Conservation (phyloP, 1,140 invertebrate genomes). For the Orchesella cincta region DNA sequence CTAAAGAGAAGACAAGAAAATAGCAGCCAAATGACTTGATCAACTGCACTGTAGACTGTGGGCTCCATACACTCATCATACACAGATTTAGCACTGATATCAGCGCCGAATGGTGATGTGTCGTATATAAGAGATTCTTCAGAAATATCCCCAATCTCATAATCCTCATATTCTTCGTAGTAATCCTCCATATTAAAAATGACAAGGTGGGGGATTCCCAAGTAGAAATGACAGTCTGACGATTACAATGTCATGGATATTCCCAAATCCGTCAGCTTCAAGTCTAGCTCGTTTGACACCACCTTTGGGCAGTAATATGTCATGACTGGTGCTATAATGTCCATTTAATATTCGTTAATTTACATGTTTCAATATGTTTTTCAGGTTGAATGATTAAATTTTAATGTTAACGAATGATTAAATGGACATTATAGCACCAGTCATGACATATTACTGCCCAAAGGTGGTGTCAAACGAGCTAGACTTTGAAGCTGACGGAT, state of each 20-base stretch:
- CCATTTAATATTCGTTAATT: conserved; percentile 20
- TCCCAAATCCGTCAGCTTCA: too few species aligned
- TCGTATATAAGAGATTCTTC: not conserved
- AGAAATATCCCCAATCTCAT: conserved; percentile 4
- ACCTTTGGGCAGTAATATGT: too few species aligned
- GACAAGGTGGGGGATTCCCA: too few species aligned
- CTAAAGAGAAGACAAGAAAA: conserved; percentile 53
- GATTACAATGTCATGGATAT: too few species aligned
- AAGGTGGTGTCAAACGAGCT: too few species aligned
- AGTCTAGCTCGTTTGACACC: too few species aligned
- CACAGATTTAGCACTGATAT: conserved; percentile 45
- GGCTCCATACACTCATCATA: conserved; percentile 53
- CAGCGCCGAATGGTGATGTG: conserved; percentile 27
- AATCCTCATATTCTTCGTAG: conserved; percentile 29
- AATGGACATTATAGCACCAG: too few species aligned
- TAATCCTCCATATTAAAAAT: conserved; percentile 38
- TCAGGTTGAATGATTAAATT: not conserved
- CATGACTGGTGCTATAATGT: too few species aligned
- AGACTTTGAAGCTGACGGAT: too few species aligned
- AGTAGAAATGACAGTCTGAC: too few species aligned
- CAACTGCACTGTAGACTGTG: conserved; percentile 51
- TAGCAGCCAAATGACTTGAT: conserved; percentile 52
- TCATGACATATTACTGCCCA: too few species aligned
- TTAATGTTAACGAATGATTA: too few species aligned
- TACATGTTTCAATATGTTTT: not conserved